Evolutionary conservation across 2,888 invertebrate species (phyloP), one percentile per base, ranked within the genome.

Genomic region (Pocota personata): DNA sequence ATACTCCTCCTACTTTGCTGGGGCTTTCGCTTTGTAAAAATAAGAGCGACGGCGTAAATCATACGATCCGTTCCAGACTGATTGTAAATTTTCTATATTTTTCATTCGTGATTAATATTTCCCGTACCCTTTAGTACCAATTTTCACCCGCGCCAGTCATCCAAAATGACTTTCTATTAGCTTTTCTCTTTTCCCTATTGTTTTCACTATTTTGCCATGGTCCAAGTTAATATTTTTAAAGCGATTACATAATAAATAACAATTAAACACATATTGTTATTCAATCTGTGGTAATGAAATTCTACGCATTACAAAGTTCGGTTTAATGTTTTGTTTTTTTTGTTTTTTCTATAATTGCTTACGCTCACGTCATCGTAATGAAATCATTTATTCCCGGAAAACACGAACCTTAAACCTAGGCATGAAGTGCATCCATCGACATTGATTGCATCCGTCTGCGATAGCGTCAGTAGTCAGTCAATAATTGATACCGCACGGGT

Each of bases 381-480:
- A 62, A 78, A 73, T 55, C 67, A 60, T 48, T 58, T 80, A 69
- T 76, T 80, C 75, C 75, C 84, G 84, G 73, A 75, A 64, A 75
- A 75, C 66, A 69, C 58, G 43, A 84, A 75, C 73, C 76, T 80
- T 58, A 80, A 71, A 69, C 46, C 32, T 30, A 55, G 16, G 14
- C 43, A 50, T 14, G 24, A 30, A 40, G 37, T 71, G 46, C 16
- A 27, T 46, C 71, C 14, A 52, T n/a, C 21, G 24, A 32, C 16
- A 66, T 80, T 80, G 80, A 84, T 84, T 83, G 78, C 67, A 78
- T 78, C 67, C 60, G 83, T 78, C 83, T 67, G 14, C 46, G 48
- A 72, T 58, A 66, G 50, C 66, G 32, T 21, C 10, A 35, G 21
- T 6, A 66, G 55, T n/a, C n/a, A 66, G 55, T n/a, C n/a, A 27